A percentile compares a stretch with the other conserved stretches of the same genome.
These are phyloP conservation scores for Amblyraja radiata DNA, from an alignment of 2,797 vertebrate genomes.

Conservation along the genomic window DNA sequence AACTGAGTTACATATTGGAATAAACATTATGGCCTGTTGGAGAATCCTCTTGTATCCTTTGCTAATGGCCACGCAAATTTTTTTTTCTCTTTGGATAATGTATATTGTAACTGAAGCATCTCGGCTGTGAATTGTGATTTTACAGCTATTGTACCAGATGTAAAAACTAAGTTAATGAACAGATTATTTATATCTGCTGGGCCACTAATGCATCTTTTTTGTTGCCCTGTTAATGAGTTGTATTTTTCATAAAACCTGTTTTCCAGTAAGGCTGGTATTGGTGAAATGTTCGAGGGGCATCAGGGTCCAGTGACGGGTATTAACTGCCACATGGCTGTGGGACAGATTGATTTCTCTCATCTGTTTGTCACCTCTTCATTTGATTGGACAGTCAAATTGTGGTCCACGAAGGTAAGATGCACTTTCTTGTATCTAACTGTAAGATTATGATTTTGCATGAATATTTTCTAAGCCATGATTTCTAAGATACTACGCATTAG, in stretches of 20 bases:
- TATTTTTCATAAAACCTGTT: constrained; percentile 2
- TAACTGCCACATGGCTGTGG: constrained; percentile 89
- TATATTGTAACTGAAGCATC: neutral
- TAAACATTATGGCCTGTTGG: neutral
- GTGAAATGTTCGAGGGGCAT: constrained; percentile 94
- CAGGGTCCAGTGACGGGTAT: constrained; percentile 93
- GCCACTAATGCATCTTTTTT: neutral
- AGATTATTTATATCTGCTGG: neutral
- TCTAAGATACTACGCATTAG: neutral
- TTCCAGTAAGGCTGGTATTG: constrained; percentile 91
- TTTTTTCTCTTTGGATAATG: neutral
- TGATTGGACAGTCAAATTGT: constrained; percentile 96
- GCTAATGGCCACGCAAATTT: neutral
- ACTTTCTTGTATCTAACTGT: neutral
- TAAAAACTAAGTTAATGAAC: neutral
- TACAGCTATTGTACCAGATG: neutral
- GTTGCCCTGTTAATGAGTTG: neutral
- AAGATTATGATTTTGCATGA: neutral
- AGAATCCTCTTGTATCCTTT: neutral
- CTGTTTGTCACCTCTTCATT: constrained; percentile 95
- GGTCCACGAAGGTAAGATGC: constrained; percentile 89
- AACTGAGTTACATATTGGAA: neutral
- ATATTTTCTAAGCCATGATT: too few relatives aligned
- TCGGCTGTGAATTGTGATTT: neutral
- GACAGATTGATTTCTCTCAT: constrained; percentile 89